phyloP scores from a whole-genome alignment of 2,797 vertebrate genomes.

The Euthynnus affinis region DNA sequence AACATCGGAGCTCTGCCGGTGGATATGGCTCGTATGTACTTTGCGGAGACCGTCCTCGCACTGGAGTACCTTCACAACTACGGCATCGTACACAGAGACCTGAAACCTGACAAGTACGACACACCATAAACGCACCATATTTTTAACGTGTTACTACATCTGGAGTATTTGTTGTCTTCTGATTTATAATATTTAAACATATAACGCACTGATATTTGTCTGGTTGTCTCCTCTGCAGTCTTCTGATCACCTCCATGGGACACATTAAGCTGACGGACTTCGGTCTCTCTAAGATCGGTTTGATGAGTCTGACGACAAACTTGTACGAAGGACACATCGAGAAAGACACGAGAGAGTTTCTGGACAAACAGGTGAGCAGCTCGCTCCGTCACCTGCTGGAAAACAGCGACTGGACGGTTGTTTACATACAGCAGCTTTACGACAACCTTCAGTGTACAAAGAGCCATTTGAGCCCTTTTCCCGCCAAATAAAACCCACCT shows the following conservation, averaged over 20 bases:
- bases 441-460: too few relatives aligned
- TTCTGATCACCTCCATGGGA: slow-evolving; percentile 97
- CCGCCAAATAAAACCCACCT: too few relatives aligned
- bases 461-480: too few relatives aligned
- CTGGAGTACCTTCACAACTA: slow-evolving; percentile 98
- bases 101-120: slow-evolving; percentile 96
- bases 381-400: too few relatives aligned
- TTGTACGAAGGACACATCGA: slow-evolving; percentile 98
- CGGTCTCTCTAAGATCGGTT: slow-evolving; percentile 96
- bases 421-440: too few relatives aligned
- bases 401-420: too few relatives aligned
- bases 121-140: too few relatives aligned
- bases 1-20: slow-evolving; percentile 95
- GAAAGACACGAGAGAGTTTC: slow-evolving; percentile 95
- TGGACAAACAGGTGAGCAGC: slow-evolving; percentile 92
- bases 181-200: too few relatives aligned
- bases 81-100: slow-evolving; percentile 96
- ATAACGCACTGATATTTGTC: too few relatives aligned
- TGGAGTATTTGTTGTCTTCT: too few relatives aligned
- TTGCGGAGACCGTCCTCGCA: slow-evolving; percentile 95
- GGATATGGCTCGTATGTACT: slow-evolving; percentile 97
- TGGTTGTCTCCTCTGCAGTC: slow-evolving; percentile 83
- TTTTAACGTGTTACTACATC: too few relatives aligned
- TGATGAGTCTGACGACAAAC: slow-evolving; percentile 98
- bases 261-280: slow-evolving; percentile 98